These are phyloP conservation scores for Microcebus ravelobensis DNA, from an alignment of 2,113 vertebrate genomes.

Conservation along the genomic window DNA sequence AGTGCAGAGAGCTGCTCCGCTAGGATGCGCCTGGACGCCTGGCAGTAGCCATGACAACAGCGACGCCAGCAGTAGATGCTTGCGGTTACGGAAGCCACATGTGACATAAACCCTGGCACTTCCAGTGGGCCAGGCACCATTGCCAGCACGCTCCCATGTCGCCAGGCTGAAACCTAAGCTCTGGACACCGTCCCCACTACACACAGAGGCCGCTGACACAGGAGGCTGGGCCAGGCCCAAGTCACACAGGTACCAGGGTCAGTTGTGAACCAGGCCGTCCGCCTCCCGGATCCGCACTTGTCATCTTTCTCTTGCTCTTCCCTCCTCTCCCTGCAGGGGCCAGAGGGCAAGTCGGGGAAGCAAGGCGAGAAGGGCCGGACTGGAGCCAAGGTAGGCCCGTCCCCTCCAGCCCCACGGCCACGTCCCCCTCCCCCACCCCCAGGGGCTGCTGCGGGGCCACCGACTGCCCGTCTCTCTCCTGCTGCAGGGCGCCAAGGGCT, in stretches of 20 bases:
- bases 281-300: not conserved
- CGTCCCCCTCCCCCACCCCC: fast-evolving
- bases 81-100: fast-evolving
- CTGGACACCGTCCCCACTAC: not conserved
- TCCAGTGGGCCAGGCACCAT: not conserved
- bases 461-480: not conserved
- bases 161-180: not conserved
- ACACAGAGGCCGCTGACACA: fast-evolving
- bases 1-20: not conserved
- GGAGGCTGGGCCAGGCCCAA: not conserved
- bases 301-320: not conserved
- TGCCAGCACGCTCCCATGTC: fast-evolving
- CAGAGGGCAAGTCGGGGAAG: slow-evolving; percentile 96
- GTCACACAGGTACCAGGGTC: not conserved
- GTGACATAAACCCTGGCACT: not conserved
- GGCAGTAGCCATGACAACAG: not conserved
- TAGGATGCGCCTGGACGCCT: not conserved
- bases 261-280: not conserved
- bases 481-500: slow-evolving; percentile 95
- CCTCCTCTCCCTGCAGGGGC: slow-evolving; percentile 87
- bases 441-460: not conserved
- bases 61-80: fast-evolving
- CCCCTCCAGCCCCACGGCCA: fast-evolving
- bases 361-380: slow-evolving; percentile 93
- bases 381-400: slow-evolving; percentile 92